phyloP scores from a whole-genome alignment of 2,797 vertebrate genomes.

The Heliangelus exortis region DNA sequence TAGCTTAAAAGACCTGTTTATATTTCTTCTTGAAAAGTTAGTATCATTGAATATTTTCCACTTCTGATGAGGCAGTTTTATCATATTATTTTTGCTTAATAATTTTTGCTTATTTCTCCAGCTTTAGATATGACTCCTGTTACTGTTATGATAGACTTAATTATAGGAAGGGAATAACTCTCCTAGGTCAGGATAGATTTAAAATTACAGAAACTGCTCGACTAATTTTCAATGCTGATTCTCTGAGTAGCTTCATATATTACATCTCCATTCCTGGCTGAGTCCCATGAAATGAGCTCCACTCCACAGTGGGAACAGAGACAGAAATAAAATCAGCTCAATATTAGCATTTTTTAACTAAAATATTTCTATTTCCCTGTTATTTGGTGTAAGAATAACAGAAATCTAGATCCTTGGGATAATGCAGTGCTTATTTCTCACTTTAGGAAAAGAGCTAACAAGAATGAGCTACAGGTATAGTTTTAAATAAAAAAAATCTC shows the following conservation, averaged over 20 bases:
- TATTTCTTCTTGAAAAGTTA: neutral
- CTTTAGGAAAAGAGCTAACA: neutral
- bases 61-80: neutral
- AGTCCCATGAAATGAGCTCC: neutral
- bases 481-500: neutral
- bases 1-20: neutral
- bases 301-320: neutral
- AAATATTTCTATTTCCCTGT: neutral
- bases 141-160: neutral
- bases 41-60: neutral
- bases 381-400: neutral
- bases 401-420: neutral
- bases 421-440: neutral
- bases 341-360: neutral
- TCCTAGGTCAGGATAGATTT: neutral
- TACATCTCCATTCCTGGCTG: neutral
- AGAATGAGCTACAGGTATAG: neutral
- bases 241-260: constrained; percentile 13
- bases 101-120: too few relatives aligned
- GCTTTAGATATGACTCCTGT: neutral
- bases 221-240: constrained; percentile 13
- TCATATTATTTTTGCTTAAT: neutral
- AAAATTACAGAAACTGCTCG: constrained; percentile 34
- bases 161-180: constrained; percentile 22
- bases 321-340: neutral